A percentile compares a stretch with the other conserved stretches of the same genome.
phyloP scores from a whole-genome alignment of 2,797 vertebrate species.

The Merluccius polli region DNA sequence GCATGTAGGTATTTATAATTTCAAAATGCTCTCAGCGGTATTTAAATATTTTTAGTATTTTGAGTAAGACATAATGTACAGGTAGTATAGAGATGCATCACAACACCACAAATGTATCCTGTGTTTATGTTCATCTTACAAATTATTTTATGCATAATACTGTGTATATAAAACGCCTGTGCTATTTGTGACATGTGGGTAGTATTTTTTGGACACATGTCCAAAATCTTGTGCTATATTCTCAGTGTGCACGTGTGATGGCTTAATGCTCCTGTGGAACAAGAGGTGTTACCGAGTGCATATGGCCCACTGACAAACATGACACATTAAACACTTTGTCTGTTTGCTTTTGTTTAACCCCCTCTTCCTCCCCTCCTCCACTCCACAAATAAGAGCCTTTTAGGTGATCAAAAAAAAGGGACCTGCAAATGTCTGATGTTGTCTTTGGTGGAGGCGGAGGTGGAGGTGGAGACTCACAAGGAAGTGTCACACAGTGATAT shows the following conservation, averaged over 20 bases:
- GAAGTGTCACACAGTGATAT: conserved; percentile 63
- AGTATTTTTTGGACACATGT: no score
- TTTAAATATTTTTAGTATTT: no score
- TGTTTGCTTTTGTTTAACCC: conserved; percentile 66
- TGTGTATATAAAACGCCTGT: no score
- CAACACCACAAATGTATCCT: no score
- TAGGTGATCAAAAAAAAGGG: conserved; percentile 68
- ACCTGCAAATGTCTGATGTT: conserved; percentile 65
- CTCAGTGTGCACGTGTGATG: conserved; percentile 24
- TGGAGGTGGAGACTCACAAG: conserved; percentile 20
- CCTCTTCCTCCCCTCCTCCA: conserved; percentile 21
- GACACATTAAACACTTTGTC: conserved; percentile 67
- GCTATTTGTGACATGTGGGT: no score
- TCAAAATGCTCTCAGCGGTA: neutral
- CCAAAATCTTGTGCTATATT: no score
- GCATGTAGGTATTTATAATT: no score
- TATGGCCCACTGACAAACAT: conserved; percentile 63
- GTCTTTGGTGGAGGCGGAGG: conserved; percentile 44
- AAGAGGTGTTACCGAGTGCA: conserved; percentile 53
- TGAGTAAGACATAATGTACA: no score
- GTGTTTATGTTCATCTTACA: no score
- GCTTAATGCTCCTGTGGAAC: conserved; percentile 49
- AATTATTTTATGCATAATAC: no score
- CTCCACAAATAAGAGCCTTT: conserved; percentile 65
- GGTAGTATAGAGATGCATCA: no score